Evolutionary conservation across 1,140 invertebrate species (phyloP).

Genomic region (Anagrus nilaparvatae): DNA sequence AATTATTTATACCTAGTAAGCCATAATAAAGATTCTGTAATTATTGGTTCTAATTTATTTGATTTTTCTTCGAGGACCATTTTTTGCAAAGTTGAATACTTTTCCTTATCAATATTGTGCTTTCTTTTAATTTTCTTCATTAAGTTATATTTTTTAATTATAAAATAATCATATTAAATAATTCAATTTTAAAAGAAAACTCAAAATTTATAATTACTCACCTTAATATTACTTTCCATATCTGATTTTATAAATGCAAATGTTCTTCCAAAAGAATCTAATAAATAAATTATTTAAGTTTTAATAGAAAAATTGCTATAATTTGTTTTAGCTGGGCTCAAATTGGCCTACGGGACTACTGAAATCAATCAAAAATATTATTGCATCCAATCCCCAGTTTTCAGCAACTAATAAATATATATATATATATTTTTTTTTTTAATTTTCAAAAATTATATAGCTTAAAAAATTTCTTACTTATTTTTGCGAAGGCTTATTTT

Average conservation of each 20-base stretch:
- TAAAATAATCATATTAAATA: not conserved
- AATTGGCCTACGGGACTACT: no score
- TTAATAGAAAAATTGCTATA: no score
- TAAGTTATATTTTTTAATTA: slow-evolving; percentile 9
- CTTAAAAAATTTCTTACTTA: no score
- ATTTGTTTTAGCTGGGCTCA: no score
- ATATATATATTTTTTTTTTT: no score
- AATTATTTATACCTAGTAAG: slow-evolving; percentile 48
- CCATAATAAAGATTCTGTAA: slow-evolving; percentile 55
- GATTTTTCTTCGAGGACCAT: slow-evolving; percentile 50
- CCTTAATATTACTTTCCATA: slow-evolving; percentile 63
- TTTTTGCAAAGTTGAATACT: slow-evolving; percentile 52
- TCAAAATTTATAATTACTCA: slow-evolving; percentile 34
- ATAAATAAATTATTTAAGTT: no score
- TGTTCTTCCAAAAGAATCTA: slow-evolving; percentile 61
- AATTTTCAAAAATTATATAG: no score
- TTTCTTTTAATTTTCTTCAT: slow-evolving; percentile 53
- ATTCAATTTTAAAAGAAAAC: not conserved
- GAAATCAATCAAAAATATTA: no score
- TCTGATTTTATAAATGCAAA: slow-evolving; percentile 62
- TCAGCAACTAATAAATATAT: no score
- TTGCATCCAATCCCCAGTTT: no score
- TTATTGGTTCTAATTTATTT: slow-evolving; percentile 36
- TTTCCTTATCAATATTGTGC: slow-evolving; percentile 43
- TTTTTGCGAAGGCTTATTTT: no score